phyloP scores from a whole-genome alignment of 2,888 invertebrate species.

The Rhagophthalmus giganteus region DNA sequence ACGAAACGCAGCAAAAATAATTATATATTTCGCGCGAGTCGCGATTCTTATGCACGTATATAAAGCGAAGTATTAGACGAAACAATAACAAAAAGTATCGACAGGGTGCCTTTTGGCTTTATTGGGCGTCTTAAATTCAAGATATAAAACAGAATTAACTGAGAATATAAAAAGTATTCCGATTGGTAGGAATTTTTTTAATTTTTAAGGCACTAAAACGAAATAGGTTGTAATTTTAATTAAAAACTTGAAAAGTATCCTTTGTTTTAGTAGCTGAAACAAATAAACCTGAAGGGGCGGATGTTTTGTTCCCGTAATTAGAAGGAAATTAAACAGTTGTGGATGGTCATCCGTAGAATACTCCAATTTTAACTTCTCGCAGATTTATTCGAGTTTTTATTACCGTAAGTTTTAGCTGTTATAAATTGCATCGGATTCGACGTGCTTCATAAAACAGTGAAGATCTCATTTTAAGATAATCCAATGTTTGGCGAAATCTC shows the following conservation, averaged over 20 bases:
- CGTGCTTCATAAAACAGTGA: slow-evolving; percentile 46
- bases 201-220: slow-evolving; percentile 54
- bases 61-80: too few relatives aligned
- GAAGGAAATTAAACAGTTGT: slow-evolving; percentile 53
- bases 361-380: slow-evolving; percentile 46
- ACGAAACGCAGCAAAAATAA: too few relatives aligned
- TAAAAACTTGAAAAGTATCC: slow-evolving; percentile 56
- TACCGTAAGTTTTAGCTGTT: slow-evolving; percentile 39
- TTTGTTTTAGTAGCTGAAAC: slow-evolving; percentile 53
- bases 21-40: too few relatives aligned
- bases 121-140: slow-evolving; percentile 29
- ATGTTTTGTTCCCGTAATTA: slow-evolving; percentile 54
- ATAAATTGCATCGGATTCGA: slow-evolving; percentile 47
- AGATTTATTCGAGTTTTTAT: slow-evolving; percentile 46
- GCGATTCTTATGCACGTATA: too few relatives aligned
- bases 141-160: slow-evolving; percentile 29
- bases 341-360: slow-evolving; percentile 46
- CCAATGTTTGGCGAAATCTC: slow-evolving; percentile 36
- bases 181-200: slow-evolving; percentile 46
- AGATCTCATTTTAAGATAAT: slow-evolving; percentile 44
- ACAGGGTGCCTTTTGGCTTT: slow-evolving; percentile 8
- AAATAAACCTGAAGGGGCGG: slow-evolving; percentile 52
- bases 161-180: slow-evolving; percentile 28
- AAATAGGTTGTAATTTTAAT: slow-evolving; percentile 56
- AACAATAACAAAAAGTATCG: too few relatives aligned